Evolutionary conservation across 2,888 invertebrate genomes (phyloP), one percentile per base, ranked within the genome.

Genomic region (Drosophila basisetae): DNA sequence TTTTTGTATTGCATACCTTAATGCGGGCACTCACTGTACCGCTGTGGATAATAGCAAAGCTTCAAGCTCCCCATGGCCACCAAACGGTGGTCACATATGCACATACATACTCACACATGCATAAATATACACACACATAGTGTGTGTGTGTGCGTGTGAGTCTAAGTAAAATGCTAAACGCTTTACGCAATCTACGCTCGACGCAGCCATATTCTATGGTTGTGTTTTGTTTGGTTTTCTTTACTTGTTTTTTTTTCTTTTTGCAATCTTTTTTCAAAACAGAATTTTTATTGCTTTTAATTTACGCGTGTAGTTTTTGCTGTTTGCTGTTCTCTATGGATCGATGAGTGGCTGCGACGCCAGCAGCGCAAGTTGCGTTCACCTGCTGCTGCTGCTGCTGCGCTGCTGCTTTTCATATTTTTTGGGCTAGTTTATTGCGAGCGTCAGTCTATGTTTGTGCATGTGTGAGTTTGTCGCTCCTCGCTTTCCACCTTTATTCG

Each of bases 221-320:
- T 47, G 65, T 65, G 22, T 50, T 63, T 39, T 47, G 47, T 54
- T 47, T 69, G 28, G 37, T 47, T 50, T 61, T 62, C 35, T 37
- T 39, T 66, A 28, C 53, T 66, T 53, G 61, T 13, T 52, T 41
- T 64, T 18, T 66, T 41, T 61, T 18, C 41, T 35, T 50, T 22
- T 60, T 70, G 56, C 49, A 69, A 56, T 56, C 37, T 53, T 60
- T 55, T 58, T 58, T 25, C 39, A 35, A 35, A 64, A 39, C 31
- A 61, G 30, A 35, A 58, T 64, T 64, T 69, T 86, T 89, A 71
- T 72, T 81, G 68, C 70, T 72, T 81, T 68, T 74, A 82, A 84
- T 82, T 84, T 81, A 82, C 78, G 90, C 78, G 82, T 82, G 56
- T 81, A 73, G 79, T 68, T 82, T 78, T 84, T 73, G 67, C 65